Conservation (phyloP, 1,140 invertebrate species). For the Drosophila orena region DNA sequence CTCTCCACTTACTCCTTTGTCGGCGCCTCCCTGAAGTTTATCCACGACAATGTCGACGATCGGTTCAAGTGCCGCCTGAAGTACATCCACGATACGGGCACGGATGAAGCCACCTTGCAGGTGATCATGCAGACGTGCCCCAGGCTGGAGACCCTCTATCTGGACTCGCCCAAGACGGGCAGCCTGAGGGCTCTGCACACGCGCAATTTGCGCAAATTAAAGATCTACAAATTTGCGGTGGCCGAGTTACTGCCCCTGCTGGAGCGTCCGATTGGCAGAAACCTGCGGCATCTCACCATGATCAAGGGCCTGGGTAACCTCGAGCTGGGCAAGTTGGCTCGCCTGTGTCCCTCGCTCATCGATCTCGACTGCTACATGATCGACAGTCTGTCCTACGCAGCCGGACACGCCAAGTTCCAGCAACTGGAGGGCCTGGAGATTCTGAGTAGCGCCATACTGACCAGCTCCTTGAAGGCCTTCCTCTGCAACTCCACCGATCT, state of each 20-base stretch:
- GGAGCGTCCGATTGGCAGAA: constrained; percentile 86
- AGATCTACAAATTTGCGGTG: constrained; percentile 87
- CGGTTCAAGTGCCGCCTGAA: constrained; percentile 87
- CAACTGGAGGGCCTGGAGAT: constrained; percentile 88
- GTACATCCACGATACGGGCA: constrained; percentile 88
- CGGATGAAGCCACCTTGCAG: constrained; percentile 86
- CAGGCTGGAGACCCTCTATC: constrained; percentile 87
- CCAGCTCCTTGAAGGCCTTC: constrained; percentile 86
- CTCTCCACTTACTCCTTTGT: constrained; percentile 88
- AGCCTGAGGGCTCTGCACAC: constrained; percentile 86
- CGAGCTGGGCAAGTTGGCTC: constrained; percentile 87
- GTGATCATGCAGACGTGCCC: constrained; percentile 87
- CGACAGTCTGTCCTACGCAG: constrained; percentile 86
- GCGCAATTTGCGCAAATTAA: constrained; percentile 85
- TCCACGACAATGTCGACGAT: constrained; percentile 86
- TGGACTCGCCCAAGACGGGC: constrained; percentile 87
- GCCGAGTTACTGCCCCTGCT: constrained; percentile 87
- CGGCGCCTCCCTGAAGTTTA: constrained; percentile 86
- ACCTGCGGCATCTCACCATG: constrained; percentile 87
- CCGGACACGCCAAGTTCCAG: constrained; percentile 86
- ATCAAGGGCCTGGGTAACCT: constrained; percentile 86
- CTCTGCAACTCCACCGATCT: constrained; percentile 87
- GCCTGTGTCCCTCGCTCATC: constrained; percentile 86
- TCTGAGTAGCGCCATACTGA: constrained; percentile 87
- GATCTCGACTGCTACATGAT: constrained; percentile 88